Base-by-base conservation (phyloP, 2,888 invertebrate species). In the Philaethria dido region DNA sequence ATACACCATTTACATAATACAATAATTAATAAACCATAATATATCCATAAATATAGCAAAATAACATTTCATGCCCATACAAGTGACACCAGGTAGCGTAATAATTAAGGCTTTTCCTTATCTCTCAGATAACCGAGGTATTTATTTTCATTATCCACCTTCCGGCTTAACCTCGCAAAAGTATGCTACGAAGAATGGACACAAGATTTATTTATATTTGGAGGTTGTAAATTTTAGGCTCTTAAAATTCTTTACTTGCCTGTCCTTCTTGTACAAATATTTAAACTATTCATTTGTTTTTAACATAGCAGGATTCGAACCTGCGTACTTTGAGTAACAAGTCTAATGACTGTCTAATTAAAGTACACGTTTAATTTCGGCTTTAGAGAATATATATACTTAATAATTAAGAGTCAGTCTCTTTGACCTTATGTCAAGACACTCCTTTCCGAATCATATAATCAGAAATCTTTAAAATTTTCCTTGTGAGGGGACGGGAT, bases 101-200 rank as follows among this genome's bases (percentile, higher is more conserved):
- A 42, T 36, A 33, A 61, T 22, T 61, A 22, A 33, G 36, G 36
- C 0, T 16, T 55, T 47, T n/a, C 8, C 52, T 64, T 64, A 67
- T 67, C 67, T 63, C 14, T 5, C 2, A 57, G 62, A 67, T 67
- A 67, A 39, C 39, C 25, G 18, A 63, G 18, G 67, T 33, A 67
- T 63, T 62, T 57, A 62, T 25, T 36, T 39, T 57, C 48, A 20
- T 52, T 57, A 59, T 61, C 54, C 14, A 54, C 36, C 57, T 67
- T 67, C 67, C 67, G 67, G 67, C 62, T 67, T 67, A 59, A 62
- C 42, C 45, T 36, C 16, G 61, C 50, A 42, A 18, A 62, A 60
- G 45, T 60, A 60, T 60, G 60, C 29, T 6, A 13, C 13, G 9
- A 44, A 45, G 60, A 45, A 60, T 45, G 60, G 18, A 20, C 18